These are phyloP conservation scores for Cyprinodon tularosa DNA, from an alignment of 2,113 vertebrate species.

Conservation along the genomic window DNA sequence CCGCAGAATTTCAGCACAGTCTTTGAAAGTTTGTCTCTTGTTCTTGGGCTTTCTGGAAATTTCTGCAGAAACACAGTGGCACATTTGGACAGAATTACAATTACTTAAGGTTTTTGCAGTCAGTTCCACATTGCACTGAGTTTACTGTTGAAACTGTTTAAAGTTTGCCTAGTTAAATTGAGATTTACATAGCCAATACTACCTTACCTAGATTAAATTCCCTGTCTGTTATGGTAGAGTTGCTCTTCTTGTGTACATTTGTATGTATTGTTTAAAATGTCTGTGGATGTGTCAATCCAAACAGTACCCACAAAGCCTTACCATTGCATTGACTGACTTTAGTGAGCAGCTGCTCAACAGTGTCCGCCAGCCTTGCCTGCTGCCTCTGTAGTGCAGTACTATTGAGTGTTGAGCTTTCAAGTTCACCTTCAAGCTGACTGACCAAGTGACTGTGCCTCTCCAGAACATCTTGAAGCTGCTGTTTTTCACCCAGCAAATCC, in stretches of 20 bases:
- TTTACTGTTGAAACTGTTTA: slow-evolving; percentile 13
- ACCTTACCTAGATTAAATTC: not conserved
- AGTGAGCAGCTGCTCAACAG: slow-evolving; percentile 76
- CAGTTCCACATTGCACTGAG: slow-evolving; percentile 34
- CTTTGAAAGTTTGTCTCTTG: slow-evolving; percentile 68
- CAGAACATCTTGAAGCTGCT: slow-evolving; percentile 78
- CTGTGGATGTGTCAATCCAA: not conserved
- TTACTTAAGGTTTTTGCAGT: slow-evolving; percentile 27
- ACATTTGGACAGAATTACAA: slow-evolving; percentile 35
- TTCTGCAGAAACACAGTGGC: slow-evolving; percentile 65
- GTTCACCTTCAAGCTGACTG: slow-evolving; percentile 76
- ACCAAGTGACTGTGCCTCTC: slow-evolving; percentile 77
- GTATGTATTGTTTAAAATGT: not conserved
- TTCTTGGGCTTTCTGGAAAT: slow-evolving; percentile 65
- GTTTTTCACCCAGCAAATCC: slow-evolving; percentile 76
- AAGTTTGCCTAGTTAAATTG: slow-evolving; percentile 9
- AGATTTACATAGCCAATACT: slow-evolving; percentile 1
- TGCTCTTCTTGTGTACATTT: not conserved
- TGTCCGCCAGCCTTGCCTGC: slow-evolving; percentile 77
- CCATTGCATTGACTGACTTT: slow-evolving; percentile 80
- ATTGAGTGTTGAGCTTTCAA: slow-evolving; percentile 75
- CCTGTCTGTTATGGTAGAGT: not conserved
- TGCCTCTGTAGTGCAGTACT: slow-evolving; percentile 80
- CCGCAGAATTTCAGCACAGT: slow-evolving; percentile 81
- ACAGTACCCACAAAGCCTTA: slow-evolving; percentile 44